Base-by-base conservation (phyloP, 2,888 invertebrate species). In the Andrena fulva region DNA sequence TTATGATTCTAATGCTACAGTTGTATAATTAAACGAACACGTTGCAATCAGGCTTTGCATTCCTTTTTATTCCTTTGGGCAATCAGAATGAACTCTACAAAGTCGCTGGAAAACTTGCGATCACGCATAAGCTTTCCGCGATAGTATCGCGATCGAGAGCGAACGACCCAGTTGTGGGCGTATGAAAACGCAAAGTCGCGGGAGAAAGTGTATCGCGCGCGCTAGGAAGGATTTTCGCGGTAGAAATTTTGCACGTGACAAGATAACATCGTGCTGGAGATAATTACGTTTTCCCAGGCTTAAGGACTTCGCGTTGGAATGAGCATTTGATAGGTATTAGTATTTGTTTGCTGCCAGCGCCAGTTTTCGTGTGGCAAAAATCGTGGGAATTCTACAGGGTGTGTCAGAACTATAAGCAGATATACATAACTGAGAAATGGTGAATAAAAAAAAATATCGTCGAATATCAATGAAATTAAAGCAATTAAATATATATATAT, bases 121-220 rank as follows among this genome's bases (percentile, higher is more conserved):
- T 35, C 56, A 6, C 16, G 27, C 24, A 24, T 35, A 56, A 67
- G 78, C 29, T 78, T 72, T 59, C 20, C 63, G 33, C 48, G 78
- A 80, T 80, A 67, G 31, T 20, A 80, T 81, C 81, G 70, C 50
- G 10, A 48, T 10, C 52, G 59, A 63, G 77, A 73, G 78, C 59
- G 67, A 85, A 85, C 70, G 77, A 81, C 60, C 67, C 67, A 64
- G 69, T 78, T 63, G 88, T 88, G 77, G 88, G 84, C 87, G 87
- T 81, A 74, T 63, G 48, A 80, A 87, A 86, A 86, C 76, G 77
- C 31, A 24, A 33, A 63, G 62, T 80, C 68, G 59, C 24, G 59
- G 74, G 88, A 82, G 88, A 87, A 87, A 87, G 87, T 86, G 88
- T 88, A 77, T 80, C 81, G 67, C 72, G 72, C 52, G 68, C 69